Conservation (phyloP, 2,113 vertebrate species). For the Colius striatus region DNA sequence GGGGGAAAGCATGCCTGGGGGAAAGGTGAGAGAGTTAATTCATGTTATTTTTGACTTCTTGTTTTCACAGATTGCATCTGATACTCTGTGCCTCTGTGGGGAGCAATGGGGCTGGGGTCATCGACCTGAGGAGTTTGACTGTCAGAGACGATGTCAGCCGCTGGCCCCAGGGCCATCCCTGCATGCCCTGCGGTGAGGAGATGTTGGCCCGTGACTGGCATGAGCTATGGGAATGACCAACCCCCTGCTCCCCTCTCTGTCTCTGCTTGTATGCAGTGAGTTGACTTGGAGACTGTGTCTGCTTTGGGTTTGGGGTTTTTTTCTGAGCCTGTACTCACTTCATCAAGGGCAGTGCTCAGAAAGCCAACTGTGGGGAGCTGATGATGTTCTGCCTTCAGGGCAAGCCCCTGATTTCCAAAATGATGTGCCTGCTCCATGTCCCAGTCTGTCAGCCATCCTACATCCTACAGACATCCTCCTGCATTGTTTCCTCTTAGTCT, state of each 20-base stretch:
- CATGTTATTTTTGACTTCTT: background rate
- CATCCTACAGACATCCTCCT: background rate
- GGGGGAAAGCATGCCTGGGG: background rate
- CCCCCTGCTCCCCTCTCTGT: background rate
- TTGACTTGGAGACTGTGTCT: background rate
- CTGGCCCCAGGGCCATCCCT: background rate
- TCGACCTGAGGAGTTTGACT: background rate
- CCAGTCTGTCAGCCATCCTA: rapidly evolving
- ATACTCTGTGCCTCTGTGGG: background rate
- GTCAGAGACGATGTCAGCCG: background rate
- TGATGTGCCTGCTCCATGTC: rapidly evolving
- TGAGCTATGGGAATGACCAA: background rate
- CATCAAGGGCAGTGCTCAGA: background rate
- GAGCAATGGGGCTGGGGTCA: background rate
- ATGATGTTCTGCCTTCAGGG: background rate
- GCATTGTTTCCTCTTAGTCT: background rate
- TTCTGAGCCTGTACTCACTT: background rate
- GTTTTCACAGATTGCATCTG: background rate
- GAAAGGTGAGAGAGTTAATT: background rate
- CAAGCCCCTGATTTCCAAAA: background rate
- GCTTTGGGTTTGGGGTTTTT: background rate
- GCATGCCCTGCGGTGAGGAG: background rate
- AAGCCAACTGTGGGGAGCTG: background rate
- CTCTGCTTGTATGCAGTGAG: background rate
- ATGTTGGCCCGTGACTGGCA: background rate